Base-by-base conservation (phyloP, 2,113 vertebrate genomes). In the Misgurnus mizolepis region DNA sequence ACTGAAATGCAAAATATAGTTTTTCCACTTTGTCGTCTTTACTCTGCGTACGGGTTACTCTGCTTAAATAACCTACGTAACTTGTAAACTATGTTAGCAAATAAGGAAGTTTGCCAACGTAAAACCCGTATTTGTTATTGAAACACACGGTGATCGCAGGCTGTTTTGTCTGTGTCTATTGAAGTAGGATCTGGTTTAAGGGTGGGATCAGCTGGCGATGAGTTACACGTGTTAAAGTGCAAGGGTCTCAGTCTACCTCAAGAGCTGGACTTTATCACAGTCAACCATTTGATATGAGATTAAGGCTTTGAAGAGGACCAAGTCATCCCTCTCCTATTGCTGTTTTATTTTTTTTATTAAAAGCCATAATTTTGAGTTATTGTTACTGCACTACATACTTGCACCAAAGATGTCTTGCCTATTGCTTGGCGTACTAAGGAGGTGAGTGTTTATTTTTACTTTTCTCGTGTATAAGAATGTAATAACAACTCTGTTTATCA, bases 371-470 rank as follows among this genome's bases (percentile, higher is more conserved):
- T 27, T 72, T 39, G 6, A 58, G n/a, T 12, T 60, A 43, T 81
- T 34, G 27, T 67, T 64, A 43, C 55, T 61, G 6, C 27, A n/a
- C n/a, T 67, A 62, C 10, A 47, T 0, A 18, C 55, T 69, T 69
- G 10, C 53, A n/a, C 50, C 64, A 5, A 89, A 87, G 17, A 94
- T 94, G 93, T 92, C 93, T 65, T 87, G 87, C 66, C 82, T 90
- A 69, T 79, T 93, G 62, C 67, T 93, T n/a, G 88, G 90, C 88
- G 88, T 88, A 40, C 72, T 92, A 41, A 80, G 89, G 78, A 91
- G 91, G 93, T 92, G 69, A 88, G 92, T 86, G 5, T 61, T 47
- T 34, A 22, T 5, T 14, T 55, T 15, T 15, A 18, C 8, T 18
- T 58, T 18, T n/a, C 7, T 47, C 10, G 15, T 53, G 12, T 53